Evolutionary conservation across 2,888 invertebrate species (phyloP), one percentile per base, ranked within the genome.

Genomic region (Amphipyra tragopoginis): DNA sequence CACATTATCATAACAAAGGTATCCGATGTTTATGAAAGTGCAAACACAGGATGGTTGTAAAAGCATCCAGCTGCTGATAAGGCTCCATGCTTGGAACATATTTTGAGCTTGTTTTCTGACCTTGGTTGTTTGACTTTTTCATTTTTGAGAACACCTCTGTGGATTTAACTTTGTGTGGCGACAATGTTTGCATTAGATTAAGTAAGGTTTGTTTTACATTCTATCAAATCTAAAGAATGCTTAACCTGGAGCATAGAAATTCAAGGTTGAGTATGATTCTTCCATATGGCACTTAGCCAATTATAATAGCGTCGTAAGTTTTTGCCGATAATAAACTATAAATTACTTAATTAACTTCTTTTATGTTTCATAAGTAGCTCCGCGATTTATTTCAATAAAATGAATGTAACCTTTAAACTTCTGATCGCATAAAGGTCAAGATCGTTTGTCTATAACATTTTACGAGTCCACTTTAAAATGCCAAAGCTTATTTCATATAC

Each of bases 1-100:
- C 15, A 68, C 62, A 66, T 59, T 86, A 83, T 83, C 83, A 71
- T 77, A 71, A 84, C 82, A 80, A 81, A 83, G 81, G 72, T 72
- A 73, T 63, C 64, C 70, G 64, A 77, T 80, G 79, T 86, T 89
- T 88, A 87, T 86, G 82, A 82, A 82, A 84, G 77, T 83, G 85
- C 82, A 88, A 90, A 90, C 88, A 87, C 29, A 47, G 65, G 69
- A 45, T 40, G 77, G 79, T 78, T 82, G 82, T 85, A 84, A 84
- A 82, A 80, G 81, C 85, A 82, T 69, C 84, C 68, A 79, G 58
- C 73, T 72, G 63, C 66, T 71, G 88, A 89, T 88, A 87, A 85
- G 62, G 56, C 54, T 56, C 63, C 48, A 42, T 44, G 47, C 14
- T 66, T 13, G 5, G 15, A 33, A 60, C 47, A 53, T 60, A 50